These are phyloP conservation scores for Strix aluco DNA, from an alignment of 2,113 vertebrate species.

Conservation along the genomic window DNA sequence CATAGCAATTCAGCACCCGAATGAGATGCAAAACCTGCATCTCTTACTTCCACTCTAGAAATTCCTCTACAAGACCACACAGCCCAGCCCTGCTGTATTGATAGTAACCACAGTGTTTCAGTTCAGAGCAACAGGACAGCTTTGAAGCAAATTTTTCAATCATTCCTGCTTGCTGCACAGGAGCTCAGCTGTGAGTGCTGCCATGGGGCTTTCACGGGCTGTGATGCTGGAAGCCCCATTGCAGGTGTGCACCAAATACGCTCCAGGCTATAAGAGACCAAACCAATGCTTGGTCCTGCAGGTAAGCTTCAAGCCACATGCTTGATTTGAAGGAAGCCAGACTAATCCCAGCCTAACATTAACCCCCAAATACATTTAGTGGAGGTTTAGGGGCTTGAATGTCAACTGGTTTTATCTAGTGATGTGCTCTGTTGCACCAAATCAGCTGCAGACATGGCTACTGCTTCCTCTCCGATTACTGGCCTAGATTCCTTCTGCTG, in stretches of 20 bases:
- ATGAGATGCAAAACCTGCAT: background rate
- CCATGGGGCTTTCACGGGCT: rapidly evolving
- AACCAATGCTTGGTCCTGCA: background rate
- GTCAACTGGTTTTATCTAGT: background rate
- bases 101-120: rapidly evolving
- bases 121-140: background rate
- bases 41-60: background rate
- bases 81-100: background rate
- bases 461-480: background rate
- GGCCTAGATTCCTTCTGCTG: background rate
- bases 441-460: background rate
- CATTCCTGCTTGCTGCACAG: rapidly evolving
- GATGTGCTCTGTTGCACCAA: background rate
- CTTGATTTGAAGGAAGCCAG: background rate
- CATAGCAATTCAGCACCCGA: background rate
- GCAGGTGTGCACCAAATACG: rapidly evolving
- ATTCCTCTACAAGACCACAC: background rate
- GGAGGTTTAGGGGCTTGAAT: background rate
- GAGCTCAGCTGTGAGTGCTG: background rate
- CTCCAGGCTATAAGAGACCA: background rate
- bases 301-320: background rate
- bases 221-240: background rate
- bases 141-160: background rate
- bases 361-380: background rate
- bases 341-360: background rate